Evolutionary conservation across 2,888 invertebrate species (phyloP), one percentile per base, ranked within the genome.

Genomic region (Polietes domitor): DNA sequence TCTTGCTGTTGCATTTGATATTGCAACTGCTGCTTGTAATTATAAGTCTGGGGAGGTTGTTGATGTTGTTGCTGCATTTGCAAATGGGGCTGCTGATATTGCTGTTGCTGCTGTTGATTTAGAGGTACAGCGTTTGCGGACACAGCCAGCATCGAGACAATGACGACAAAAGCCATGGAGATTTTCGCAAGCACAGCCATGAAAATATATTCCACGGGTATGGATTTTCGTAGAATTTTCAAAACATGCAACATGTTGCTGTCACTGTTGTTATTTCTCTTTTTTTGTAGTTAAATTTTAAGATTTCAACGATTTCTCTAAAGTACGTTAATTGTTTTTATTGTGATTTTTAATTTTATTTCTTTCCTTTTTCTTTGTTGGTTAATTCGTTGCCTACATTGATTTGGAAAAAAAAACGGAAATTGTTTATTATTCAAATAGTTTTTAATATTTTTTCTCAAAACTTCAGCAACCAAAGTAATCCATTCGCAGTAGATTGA

Each of bases 1-100:
- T 87, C 83, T 47, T 86, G 85, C 70, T 86, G 86, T 71, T 85
- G 82, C 83, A 85, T 85, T 83, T 87, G 85, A 85, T 85, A 87
- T 53, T 87, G 86, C 80, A 87, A 74, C 77, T 87, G 86, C 47
- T 87, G 87, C 53, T 84, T 81, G 28, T 81, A 81, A 72, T 81
- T 78, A 72, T 80, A 77, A 55, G 79, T 73, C 41, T 85, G 86
- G 21, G 84, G 77, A 15, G 17, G 26, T 12, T 50, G 71, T 43
- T 53, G 65, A 63, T 78, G 76, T 41, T 74, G 74, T 41, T 84
- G 83, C 12, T 76, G 82, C 65, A 41, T 72, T 71, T 43, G 80
- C 21, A 55, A 26, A 37, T 55, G 78, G 5, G n/a, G 55, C 37
- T 47, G 72, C n/a, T 71, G 63, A 12, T 75, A 82, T 26, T 68